Conservation (phyloP, 2,888 invertebrate species). For the Antheraea yamamai region DNA sequence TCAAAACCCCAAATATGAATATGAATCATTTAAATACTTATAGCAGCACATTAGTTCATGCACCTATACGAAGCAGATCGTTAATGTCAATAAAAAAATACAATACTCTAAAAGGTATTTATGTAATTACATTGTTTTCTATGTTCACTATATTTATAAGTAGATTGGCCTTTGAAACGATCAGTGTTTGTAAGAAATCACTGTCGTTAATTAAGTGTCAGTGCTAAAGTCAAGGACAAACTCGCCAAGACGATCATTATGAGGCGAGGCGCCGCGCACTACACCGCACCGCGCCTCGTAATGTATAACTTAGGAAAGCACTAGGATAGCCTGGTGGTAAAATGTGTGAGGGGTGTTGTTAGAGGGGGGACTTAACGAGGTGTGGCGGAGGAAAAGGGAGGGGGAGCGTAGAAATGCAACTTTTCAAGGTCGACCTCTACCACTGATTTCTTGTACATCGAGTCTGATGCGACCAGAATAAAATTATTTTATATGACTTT, state of each 20-base stretch:
- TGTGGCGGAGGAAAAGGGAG: slow-evolving; percentile 25
- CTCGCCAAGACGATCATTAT: background rate
- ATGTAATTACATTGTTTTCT: background rate
- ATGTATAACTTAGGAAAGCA: slow-evolving; percentile 16
- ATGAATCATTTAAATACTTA: no score
- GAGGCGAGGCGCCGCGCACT: background rate
- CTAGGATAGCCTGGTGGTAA: slow-evolving; percentile 19
- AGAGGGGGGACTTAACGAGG: slow-evolving; percentile 21
- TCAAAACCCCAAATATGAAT: no score
- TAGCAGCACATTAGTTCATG: no score
- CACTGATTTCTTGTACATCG: slow-evolving; percentile 38
- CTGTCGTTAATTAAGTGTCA: background rate
- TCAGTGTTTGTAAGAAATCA: slow-evolving; percentile 1
- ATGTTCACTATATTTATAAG: background rate
- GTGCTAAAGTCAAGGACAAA: background rate
- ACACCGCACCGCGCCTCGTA: background rate
- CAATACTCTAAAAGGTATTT: no score
- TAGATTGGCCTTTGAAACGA: background rate
- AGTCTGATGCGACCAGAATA: slow-evolving; percentile 18
- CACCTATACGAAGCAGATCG: no score
- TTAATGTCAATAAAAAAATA: no score
- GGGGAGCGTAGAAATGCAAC: slow-evolving; percentile 54
- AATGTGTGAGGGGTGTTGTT: slow-evolving; percentile 23
- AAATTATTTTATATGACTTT: background rate
- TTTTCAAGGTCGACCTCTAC: slow-evolving; percentile 60